phyloP scores from a whole-genome alignment of 2,888 invertebrate species.

The Myathropa florea region DNA sequence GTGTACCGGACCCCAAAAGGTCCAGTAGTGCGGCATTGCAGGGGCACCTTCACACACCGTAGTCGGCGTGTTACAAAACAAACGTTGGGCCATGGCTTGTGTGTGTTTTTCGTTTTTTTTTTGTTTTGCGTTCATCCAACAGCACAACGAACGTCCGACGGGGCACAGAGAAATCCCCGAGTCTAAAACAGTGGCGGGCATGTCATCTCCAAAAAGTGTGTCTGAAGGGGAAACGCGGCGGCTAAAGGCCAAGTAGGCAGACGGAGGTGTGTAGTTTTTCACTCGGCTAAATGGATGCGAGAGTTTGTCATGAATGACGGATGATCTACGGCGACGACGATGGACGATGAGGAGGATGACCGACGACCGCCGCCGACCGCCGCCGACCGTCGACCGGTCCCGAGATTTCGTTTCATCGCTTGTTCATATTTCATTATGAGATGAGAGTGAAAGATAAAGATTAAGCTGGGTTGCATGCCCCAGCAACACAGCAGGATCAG shows the following conservation, averaged over 20 bases:
- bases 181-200: not conserved
- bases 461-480: conserved; percentile 8
- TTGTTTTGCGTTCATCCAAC: not conserved
- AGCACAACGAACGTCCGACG: not conserved
- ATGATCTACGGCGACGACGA: conserved; percentile 58
- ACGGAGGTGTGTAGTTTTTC: conserved; percentile 60
- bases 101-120: not conserved
- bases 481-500: not conserved
- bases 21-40: conserved; percentile 16
- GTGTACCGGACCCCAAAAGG: conserved; percentile 15
- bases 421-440: conserved; percentile 61
- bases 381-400: conserved; percentile 25
- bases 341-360: not conserved
- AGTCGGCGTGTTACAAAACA: conserved; percentile 53
- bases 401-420: conserved; percentile 43
- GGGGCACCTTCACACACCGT: conserved; percentile 51
- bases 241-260: conserved; percentile 44
- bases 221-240: not conserved
- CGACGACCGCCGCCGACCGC: no score
- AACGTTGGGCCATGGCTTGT: conserved; percentile 12
- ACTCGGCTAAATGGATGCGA: conserved; percentile 49
- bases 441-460: conserved; percentile 41
- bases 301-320: conserved; percentile 60
- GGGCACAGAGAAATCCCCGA: no score
- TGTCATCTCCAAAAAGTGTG: not conserved